Conservation (phyloP, 2,888 invertebrate genomes). For the Taenaris catops region DNA sequence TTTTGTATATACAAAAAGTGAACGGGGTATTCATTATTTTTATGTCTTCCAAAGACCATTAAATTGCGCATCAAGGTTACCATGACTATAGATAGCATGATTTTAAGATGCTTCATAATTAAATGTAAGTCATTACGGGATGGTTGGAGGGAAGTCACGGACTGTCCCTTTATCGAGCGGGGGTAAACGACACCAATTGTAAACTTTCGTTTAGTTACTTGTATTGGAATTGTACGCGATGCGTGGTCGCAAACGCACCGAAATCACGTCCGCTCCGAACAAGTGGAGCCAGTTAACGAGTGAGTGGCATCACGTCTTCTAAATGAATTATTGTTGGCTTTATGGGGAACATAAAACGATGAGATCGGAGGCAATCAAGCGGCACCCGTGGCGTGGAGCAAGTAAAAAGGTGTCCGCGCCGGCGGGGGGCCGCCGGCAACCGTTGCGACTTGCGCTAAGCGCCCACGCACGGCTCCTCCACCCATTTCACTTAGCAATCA, state of each 20-base stretch:
- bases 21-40: slow-evolving; percentile 15
- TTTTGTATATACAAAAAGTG: slow-evolving; percentile 15
- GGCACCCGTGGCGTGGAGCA: slow-evolving; percentile 69
- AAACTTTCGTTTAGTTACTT: slow-evolving; percentile 21
- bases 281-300: slow-evolving; percentile 68
- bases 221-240: slow-evolving; percentile 22
- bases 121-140: slow-evolving; percentile 22
- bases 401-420: slow-evolving; percentile 73
- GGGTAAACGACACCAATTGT: slow-evolving; percentile 24
- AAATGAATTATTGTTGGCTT: slow-evolving; percentile 80
- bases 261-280: slow-evolving; percentile 47
- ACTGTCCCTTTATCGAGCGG: slow-evolving; percentile 18
- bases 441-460: slow-evolving; percentile 59
- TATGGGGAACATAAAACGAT: slow-evolving; percentile 76
- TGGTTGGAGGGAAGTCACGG: slow-evolving; percentile 20
- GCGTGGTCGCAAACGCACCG: slow-evolving; percentile 20
- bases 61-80: slow-evolving; percentile 18
- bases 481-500: slow-evolving; percentile 74
- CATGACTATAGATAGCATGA: slow-evolving; percentile 22
- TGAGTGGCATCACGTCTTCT: slow-evolving; percentile 78
- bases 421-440: slow-evolving; percentile 58
- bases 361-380: slow-evolving; percentile 77
- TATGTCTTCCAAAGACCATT: slow-evolving; percentile 21
- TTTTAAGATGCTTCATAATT: slow-evolving; percentile 22
- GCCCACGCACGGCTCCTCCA: slow-evolving; percentile 56